Percentiles rank a stretch among this genome's conserved stretches.
These are phyloP conservation scores for Capricornis sumatraensis DNA, from an alignment of 2,113 vertebrate genomes.

Conservation along the genomic window DNA sequence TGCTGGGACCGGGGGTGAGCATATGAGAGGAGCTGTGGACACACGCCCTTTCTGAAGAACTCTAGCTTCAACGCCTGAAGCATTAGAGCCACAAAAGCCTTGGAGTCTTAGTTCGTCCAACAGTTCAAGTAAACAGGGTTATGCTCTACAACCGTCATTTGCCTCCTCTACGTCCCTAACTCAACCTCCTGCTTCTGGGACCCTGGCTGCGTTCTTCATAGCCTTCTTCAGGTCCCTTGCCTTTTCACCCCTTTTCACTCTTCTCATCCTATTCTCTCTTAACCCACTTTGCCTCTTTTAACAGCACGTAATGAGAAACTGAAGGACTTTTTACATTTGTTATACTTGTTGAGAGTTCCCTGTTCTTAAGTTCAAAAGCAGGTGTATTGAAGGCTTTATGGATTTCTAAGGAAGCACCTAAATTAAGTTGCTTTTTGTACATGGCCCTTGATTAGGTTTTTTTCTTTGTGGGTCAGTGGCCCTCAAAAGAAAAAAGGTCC, in stretches of 20 bases:
- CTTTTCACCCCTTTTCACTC: not conserved
- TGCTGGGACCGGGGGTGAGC: not conserved
- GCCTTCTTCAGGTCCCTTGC: not conserved
- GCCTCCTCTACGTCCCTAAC: not conserved
- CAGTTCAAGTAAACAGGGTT: not conserved
- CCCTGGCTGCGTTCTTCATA: not conserved
- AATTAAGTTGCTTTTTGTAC: constrained; percentile 68
- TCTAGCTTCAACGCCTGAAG: not conserved
- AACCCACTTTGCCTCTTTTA: not conserved
- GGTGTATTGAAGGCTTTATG: constrained; percentile 48
- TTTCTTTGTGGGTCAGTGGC: constrained; percentile 59
- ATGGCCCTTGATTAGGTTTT: constrained; percentile 53
- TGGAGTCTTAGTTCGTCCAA: not conserved
- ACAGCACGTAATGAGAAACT: not conserved
- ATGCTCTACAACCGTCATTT: not conserved
- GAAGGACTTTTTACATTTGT: not conserved
- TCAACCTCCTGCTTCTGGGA: not conserved
- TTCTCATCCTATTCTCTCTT: not conserved
- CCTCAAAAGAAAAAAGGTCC: constrained; percentile 57
- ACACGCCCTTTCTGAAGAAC: not conserved
- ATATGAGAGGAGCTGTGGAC: not conserved
- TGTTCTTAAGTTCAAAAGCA: constrained; percentile 61
- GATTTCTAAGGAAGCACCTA: constrained; percentile 66
- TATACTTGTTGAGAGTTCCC: constrained; percentile 22
- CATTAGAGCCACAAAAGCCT: not conserved